Percentiles rank a stretch among this genome's conserved stretches.
These are phyloP conservation scores for Margarornis squamiger DNA, from an alignment of 2,797 vertebrate genomes.

Conservation along the genomic window DNA sequence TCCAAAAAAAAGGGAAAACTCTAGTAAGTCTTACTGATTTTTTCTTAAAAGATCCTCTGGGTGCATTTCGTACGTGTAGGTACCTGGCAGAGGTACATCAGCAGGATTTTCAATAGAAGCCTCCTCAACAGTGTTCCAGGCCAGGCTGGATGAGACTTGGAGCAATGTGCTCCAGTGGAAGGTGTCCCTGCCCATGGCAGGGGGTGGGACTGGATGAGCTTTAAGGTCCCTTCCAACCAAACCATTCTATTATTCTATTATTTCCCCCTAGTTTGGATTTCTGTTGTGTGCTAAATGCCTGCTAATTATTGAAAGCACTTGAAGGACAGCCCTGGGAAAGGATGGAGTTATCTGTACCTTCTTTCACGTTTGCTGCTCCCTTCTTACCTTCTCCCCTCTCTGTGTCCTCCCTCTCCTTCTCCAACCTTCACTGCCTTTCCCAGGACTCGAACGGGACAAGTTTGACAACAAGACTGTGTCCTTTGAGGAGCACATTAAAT, in stretches of 20 bases:
- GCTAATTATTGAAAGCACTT: neutral
- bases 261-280: neutral
- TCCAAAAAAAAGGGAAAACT: neutral
- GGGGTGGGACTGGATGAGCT: neutral
- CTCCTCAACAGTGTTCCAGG: neutral
- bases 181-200: neutral
- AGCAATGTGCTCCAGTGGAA: rapidly evolving
- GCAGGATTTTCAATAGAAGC: neutral
- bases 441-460: constrained; percentile 95
- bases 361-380: neutral
- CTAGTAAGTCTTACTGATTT: neutral
- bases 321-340: neutral
- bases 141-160: rapidly evolving
- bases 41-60: neutral
- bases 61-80: neutral
- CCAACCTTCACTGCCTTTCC: neutral
- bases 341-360: neutral
- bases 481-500: constrained; percentile 94
- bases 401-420: neutral
- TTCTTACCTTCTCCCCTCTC: neutral
- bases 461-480: constrained; percentile 99
- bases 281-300: neutral
- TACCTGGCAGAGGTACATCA: neutral
- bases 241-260: neutral
- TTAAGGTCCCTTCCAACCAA: neutral